These are phyloP conservation scores for Silurus lanzhouensis DNA, from an alignment of 2,797 vertebrate genomes.

Conservation along the genomic window DNA sequence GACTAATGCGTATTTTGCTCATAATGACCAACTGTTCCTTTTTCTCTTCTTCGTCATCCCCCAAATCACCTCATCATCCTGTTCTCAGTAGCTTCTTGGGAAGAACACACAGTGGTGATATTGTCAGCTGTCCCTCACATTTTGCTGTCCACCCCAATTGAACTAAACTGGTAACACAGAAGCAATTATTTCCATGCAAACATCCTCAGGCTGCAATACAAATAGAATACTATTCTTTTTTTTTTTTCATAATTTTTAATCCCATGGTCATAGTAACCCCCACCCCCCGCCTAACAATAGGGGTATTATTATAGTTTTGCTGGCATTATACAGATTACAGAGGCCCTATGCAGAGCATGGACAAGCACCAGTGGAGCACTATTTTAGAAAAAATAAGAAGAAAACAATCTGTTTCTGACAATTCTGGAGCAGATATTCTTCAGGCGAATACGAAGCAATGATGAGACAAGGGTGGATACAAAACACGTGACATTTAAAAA, in stretches of 20 bases:
- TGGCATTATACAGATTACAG: slow-evolving; percentile 64
- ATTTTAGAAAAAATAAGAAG: slow-evolving; percentile 69
- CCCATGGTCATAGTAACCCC: slow-evolving; percentile 58
- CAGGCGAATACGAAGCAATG: background rate
- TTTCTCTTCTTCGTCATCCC: slow-evolving; percentile 58
- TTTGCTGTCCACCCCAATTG: slow-evolving; percentile 63
- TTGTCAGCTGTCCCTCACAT: slow-evolving; percentile 74
- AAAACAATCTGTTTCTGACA: slow-evolving; percentile 64
- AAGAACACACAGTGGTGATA: slow-evolving; percentile 87
- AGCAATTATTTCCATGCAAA: slow-evolving; percentile 85
- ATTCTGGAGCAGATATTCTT: background rate
- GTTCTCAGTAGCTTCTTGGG: slow-evolving; percentile 71
- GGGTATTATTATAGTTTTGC: slow-evolving; percentile 56
- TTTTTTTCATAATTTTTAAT: slow-evolving; percentile 25
- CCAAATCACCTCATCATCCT: background rate
- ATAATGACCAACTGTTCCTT: slow-evolving; percentile 67
- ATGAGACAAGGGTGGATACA: too few relatives aligned
- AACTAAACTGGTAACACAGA: slow-evolving; percentile 75
- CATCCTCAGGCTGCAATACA: slow-evolving; percentile 72
- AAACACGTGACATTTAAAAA: too few relatives aligned
- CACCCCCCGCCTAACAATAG: slow-evolving; percentile 32
- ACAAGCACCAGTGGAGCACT: slow-evolving; percentile 36
- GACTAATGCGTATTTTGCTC: slow-evolving; percentile 55
- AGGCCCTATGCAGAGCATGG: background rate
- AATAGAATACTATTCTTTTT: slow-evolving; percentile 73